Evolutionary conservation across 1,140 invertebrate species (phyloP).

Genomic region (Drosophila santomea): DNA sequence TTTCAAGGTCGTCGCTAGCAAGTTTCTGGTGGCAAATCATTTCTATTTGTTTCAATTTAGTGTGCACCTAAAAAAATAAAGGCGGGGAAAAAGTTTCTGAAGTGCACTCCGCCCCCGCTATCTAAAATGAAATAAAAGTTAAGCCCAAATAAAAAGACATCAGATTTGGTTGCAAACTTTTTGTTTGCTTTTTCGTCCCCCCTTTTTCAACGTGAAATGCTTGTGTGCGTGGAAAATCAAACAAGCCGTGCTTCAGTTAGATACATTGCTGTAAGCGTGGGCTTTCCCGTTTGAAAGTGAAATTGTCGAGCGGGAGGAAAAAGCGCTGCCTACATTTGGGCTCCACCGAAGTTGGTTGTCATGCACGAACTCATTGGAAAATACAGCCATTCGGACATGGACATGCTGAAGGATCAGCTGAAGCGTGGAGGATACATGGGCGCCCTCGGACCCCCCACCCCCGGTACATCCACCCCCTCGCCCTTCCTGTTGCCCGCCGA

Average conservation of each 20-base stretch:
- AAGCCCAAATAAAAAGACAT: conserved; percentile 62
- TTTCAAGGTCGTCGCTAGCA: conserved; percentile 68
- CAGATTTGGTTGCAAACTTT: conserved; percentile 38
- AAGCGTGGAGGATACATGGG: conserved; percentile 57
- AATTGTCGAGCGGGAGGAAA: conserved; percentile 38
- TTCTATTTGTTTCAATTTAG: conserved; percentile 65
- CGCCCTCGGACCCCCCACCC: conserved; percentile 36
- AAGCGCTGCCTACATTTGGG: conserved; percentile 67
- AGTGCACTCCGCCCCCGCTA: conserved; percentile 15
- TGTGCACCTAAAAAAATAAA: conserved; percentile 63
- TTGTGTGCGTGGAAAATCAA: conserved; percentile 58
- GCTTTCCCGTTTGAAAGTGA: conserved; percentile 58
- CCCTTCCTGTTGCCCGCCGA: conserved; percentile 90
- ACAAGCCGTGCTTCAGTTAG: conserved; percentile 64
- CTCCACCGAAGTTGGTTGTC: conserved; percentile 24
- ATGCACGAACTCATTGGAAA: conserved; percentile 58
- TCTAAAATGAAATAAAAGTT: conserved; percentile 73
- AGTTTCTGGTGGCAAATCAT: conserved; percentile 60
- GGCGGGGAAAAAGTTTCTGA: conserved; percentile 45
- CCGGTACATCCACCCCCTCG: conserved; percentile 37
- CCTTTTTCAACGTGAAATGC: conserved; percentile 1
- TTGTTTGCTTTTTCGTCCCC: conserved; percentile 6
- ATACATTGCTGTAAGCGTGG: conserved; percentile 46
- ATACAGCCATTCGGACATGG: conserved; percentile 53
- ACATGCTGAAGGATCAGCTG: conserved; percentile 69